Evolutionary conservation across 2,888 invertebrate species (phyloP).

Genomic region (Dicycla oo): DNA sequence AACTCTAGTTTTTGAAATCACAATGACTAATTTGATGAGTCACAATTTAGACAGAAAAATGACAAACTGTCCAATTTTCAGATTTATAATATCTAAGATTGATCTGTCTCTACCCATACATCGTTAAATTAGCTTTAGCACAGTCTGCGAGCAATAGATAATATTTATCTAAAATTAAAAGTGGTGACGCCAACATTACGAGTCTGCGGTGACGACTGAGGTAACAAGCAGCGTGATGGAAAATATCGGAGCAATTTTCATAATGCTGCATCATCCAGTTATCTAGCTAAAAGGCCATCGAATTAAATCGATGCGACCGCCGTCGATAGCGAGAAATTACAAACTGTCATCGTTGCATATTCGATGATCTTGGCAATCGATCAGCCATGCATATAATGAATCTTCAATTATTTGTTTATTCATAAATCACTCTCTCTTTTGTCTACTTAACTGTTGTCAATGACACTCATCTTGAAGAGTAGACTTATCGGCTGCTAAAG

Average conservation of each 20-base stretch:
- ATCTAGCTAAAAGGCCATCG: constrained; percentile 31
- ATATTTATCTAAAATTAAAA: constrained; percentile 31
- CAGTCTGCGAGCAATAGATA: constrained; percentile 2
- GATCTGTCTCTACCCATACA: constrained; percentile 19
- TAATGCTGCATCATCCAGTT: constrained; percentile 53
- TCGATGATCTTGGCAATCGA: constrained; percentile 43
- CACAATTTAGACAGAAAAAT: constrained; percentile 16
- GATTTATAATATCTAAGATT: constrained; percentile 40
- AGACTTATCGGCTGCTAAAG: constrained; percentile 23
- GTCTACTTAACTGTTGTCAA: constrained; percentile 11
- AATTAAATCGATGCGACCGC: constrained; percentile 26
- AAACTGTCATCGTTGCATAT: constrained; percentile 52
- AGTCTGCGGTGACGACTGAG: constrained; percentile 4
- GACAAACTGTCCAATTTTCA: constrained; percentile 13
- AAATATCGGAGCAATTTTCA: constrained; percentile 53
- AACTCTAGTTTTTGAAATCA: not conserved
- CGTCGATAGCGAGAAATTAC: constrained; percentile 29
- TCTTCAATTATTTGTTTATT: constrained; percentile 12
- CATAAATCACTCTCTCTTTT: constrained; percentile 25
- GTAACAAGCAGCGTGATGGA: constrained; percentile 27
- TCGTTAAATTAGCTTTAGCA: not conserved
- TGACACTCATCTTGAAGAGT: constrained; percentile 16
- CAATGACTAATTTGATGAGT: not conserved
- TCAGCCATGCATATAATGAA: constrained; percentile 29
- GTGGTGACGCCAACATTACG: constrained; percentile 11